Conservation (phyloP, 2,888 invertebrate species). For the Nebria brevicollis region DNA sequence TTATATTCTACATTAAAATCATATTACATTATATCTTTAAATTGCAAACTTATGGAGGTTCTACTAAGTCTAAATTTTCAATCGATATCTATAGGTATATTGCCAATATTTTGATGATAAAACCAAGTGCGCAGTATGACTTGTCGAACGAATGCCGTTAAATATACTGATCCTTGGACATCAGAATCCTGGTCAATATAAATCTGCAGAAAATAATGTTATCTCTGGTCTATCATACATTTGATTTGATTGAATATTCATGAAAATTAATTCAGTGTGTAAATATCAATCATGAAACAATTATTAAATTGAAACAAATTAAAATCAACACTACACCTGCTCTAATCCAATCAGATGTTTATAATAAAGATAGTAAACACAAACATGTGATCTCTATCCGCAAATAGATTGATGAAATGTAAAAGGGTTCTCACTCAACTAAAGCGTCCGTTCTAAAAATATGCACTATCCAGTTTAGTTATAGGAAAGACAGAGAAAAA, state of each 20-base stretch:
- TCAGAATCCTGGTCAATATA: too few relatives aligned
- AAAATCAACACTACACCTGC: slow-evolving; percentile 12
- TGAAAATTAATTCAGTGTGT: neutral
- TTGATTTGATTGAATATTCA: neutral
- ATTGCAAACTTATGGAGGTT: too few relatives aligned
- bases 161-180: too few relatives aligned
- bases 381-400: slow-evolving; percentile 25
- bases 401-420: slow-evolving; percentile 32
- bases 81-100: too few relatives aligned
- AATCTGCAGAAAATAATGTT: too few relatives aligned
- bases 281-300: neutral
- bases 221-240: too few relatives aligned
- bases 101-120: too few relatives aligned
- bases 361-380: slow-evolving; percentile 11
- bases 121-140: too few relatives aligned
- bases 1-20: too few relatives aligned
- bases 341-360: slow-evolving; percentile 20
- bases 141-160: too few relatives aligned
- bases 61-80: too few relatives aligned
- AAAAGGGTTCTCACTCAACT: slow-evolving; percentile 27
- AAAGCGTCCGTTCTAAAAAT: slow-evolving; percentile 36
- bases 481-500: slow-evolving; percentile 15
- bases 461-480: slow-evolving; percentile 6
- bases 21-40: too few relatives aligned
- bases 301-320: neutral